Conservation (phyloP, 2,888 invertebrate species). For the Acanthosoma haemorrhoidale region DNA sequence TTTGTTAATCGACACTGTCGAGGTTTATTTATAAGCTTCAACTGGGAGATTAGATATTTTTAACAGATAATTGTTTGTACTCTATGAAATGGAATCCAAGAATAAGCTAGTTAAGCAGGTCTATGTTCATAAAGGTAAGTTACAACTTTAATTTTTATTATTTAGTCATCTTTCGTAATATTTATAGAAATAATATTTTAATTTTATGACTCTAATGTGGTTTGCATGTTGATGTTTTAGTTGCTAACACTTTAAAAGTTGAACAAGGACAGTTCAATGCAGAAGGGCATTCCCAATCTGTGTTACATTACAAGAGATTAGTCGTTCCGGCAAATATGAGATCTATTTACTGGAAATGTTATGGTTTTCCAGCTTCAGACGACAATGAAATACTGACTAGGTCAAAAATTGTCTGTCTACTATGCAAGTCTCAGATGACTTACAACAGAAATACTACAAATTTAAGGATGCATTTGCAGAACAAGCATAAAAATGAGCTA, state of each 20-base stretch:
- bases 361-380: constrained; percentile 52
- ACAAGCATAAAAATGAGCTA: constrained; percentile 46
- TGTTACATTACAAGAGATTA: constrained; percentile 47
- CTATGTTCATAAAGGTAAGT: constrained; percentile 35
- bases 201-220: constrained; percentile 1
- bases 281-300: constrained; percentile 19
- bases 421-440: constrained; percentile 51
- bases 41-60: background rate
- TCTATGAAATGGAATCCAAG: constrained; percentile 29
- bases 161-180: constrained; percentile 12
- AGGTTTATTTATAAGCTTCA: background rate
- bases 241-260: constrained; percentile 30
- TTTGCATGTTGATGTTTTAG: constrained; percentile 2
- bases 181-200: background rate
- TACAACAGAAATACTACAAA: constrained; percentile 52
- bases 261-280: constrained; percentile 16
- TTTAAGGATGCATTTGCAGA: constrained; percentile 51
- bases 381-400: constrained; percentile 44
- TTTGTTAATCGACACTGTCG: background rate
- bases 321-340: constrained; percentile 52
- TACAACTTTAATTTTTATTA: background rate
- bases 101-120: constrained; percentile 33
- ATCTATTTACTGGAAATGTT: constrained; percentile 52
- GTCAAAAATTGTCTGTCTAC: constrained; percentile 50
- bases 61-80: background rate